Conservation (phyloP, 2,888 invertebrate genomes). For the Noctuana brunneofusca region DNA sequence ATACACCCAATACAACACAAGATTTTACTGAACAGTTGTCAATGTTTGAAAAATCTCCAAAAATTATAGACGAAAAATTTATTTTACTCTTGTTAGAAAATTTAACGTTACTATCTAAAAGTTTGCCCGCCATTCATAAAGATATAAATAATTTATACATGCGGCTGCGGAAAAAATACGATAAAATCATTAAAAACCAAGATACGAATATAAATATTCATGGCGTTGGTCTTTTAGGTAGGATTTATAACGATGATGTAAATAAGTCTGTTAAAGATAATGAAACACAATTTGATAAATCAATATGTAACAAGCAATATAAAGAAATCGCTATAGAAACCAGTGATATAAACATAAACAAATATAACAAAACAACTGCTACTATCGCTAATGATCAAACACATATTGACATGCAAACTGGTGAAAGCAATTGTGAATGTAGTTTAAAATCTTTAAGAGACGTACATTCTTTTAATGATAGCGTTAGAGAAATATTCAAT, state of each 20-base stretch:
- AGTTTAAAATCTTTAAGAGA: background rate
- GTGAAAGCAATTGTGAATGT: constrained; percentile 12
- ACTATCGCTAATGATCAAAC: constrained; percentile 9
- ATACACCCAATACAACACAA: constrained; percentile 31
- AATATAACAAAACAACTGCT: constrained; percentile 38
- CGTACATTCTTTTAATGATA: background rate
- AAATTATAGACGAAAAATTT: constrained; percentile 64
- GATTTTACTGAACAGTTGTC: constrained; percentile 43
- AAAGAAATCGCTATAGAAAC: constrained; percentile 34
- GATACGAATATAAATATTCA: constrained; percentile 43
- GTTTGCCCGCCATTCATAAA: constrained; percentile 49
- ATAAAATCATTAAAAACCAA: constrained; percentile 48
- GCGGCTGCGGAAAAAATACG: constrained; percentile 59
- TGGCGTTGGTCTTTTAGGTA: constrained; percentile 60
- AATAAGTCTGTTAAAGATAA: constrained; percentile 42
- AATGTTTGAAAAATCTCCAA: constrained; percentile 53
- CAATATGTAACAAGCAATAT: constrained; percentile 29
- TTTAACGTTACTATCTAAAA: constrained; percentile 58
- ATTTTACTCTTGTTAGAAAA: constrained; percentile 66
- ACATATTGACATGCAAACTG: constrained; percentile 29
- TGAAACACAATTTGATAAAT: constrained; percentile 48
- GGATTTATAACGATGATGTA: constrained; percentile 58
- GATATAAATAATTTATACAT: constrained; percentile 60
- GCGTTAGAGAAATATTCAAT: constrained; percentile 4
- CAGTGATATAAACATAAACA: constrained; percentile 17